Evolutionary conservation across 2,888 invertebrate species (phyloP).

Genomic region (Auanema sp.): DNA sequence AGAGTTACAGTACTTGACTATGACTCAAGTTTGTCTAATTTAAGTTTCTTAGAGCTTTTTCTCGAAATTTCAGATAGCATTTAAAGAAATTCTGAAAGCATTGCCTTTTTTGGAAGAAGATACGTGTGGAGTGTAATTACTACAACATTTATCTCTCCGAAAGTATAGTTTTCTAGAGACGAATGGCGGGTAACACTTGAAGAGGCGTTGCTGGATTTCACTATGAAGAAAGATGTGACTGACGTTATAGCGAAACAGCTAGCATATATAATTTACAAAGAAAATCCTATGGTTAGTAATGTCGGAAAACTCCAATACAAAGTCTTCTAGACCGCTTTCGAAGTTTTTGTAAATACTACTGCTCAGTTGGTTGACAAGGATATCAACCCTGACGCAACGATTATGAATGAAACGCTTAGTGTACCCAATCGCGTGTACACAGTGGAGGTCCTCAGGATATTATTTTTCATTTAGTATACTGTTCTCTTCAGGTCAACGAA

Average conservation of each 20-base stretch:
- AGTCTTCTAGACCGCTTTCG: not conserved
- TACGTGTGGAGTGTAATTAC: no score
- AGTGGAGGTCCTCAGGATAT: no score
- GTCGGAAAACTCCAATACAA: not conserved
- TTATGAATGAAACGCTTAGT: not conserved
- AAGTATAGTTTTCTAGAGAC: not conserved
- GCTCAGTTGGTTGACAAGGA: not conserved
- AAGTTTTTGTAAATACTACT: not conserved
- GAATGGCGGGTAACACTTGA: not conserved
- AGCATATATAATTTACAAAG: not conserved
- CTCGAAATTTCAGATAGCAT: no score
- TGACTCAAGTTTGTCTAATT: no score
- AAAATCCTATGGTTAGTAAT: not conserved
- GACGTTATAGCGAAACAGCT: not conserved
- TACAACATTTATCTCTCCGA: no score
- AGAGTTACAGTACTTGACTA: no score
- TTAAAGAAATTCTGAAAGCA: no score
- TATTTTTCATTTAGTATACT: slow-evolving; percentile 1
- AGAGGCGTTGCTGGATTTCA: not conserved
- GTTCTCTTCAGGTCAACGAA: not conserved
- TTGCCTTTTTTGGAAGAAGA: no score
- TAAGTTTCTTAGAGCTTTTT: no score
- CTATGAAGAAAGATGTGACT: not conserved
- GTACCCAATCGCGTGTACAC: not conserved
- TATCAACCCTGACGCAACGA: slow-evolving; percentile 1